Evolutionary conservation across 2,888 invertebrate genomes (phyloP).

Genomic region (Pterostichus niger): DNA sequence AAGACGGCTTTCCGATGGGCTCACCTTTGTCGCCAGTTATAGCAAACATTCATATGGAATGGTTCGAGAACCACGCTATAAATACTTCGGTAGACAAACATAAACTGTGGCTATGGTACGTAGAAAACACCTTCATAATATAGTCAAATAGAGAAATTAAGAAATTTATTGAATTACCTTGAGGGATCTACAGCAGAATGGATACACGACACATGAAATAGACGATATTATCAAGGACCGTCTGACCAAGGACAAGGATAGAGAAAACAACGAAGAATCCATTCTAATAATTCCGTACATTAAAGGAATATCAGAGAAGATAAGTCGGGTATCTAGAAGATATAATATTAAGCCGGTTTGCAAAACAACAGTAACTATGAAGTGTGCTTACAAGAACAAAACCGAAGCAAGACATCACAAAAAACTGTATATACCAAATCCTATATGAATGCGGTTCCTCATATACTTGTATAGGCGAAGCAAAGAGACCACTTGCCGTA

Average conservation of each 20-base stretch:
- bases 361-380: background rate
- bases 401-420: no score
- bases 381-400: background rate
- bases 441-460: no score
- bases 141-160: background rate
- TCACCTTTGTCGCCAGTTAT: constrained; percentile 3
- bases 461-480: no score
- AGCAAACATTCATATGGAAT: background rate
- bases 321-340: no score
- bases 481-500: no score
- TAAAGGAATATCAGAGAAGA: no score
- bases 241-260: background rate
- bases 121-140: background rate
- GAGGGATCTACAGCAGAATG: no score
- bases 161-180: constrained; percentile 27
- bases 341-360: background rate
- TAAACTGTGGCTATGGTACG: background rate
- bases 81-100: background rate
- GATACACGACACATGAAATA: background rate
- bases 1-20: no score
- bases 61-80: constrained; percentile 4
- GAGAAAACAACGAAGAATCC: no score
- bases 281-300: no score
- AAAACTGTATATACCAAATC: no score
- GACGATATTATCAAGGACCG: background rate